Base-by-base conservation (phyloP, 2,888 invertebrate species). In the Chrysodeixis includens region DNA sequence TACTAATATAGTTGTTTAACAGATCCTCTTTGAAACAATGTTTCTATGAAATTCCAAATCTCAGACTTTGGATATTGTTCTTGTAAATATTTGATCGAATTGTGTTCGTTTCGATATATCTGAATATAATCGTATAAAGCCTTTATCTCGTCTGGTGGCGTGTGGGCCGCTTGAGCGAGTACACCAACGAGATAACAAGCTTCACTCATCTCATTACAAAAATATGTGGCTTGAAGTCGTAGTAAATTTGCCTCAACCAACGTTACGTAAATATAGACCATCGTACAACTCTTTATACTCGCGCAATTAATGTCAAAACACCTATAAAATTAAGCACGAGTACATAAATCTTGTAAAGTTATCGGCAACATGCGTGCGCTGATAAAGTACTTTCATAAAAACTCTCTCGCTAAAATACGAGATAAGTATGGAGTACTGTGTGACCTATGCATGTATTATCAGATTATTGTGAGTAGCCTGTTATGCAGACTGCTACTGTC, bases 161-260 rank as follows among this genome's bases (percentile, higher is more conserved):
- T 67, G 58, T 66, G 59, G 71, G 67, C 68, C 66, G 64, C 62
- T 64, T 57, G 73, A 67, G 71, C 72, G 82, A 79, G 71, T 83
- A 82, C 74, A 71, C 61, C 59, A 62, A 60, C 66, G 69, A 77
- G 84, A 86, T 84, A 86, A 78, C 40, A 62, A 57, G 44, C 46
- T 53, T 72, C 66, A 72, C 67, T 73, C 71, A 64, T 49, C 54
- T 69, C 57, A 70, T 69, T 79, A 69, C 69, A 71, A 70, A 26
- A 66, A 53, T 59, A 32, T 26, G 7, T 56, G 59, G n/a, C 40
- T n/a, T 64, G 57, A 57, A 55, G 51, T 57, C 30, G 14, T 52
- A 49, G 56, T 46, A 56, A 52, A 55, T 64, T 62, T 57, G 51
- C 53, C 30, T 30, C 73, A 40, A 30, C 61, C 61, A 52, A 77